Evolutionary conservation across 2,113 vertebrate genomes (phyloP).

Genomic region (Microtus oregoni): DNA sequence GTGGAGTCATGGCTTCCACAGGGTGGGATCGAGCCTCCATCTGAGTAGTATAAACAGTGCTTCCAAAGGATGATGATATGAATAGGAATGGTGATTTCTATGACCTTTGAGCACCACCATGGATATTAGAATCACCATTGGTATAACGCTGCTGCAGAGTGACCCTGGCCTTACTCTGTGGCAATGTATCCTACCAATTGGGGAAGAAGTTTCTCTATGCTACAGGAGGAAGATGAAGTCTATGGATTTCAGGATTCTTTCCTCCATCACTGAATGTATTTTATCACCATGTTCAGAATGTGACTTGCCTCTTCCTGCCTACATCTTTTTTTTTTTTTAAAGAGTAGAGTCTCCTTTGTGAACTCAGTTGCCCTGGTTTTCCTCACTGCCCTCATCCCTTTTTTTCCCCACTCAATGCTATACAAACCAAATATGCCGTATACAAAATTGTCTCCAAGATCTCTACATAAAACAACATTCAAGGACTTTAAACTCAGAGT

Average conservation of each 20-base stretch:
- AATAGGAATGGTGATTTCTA: neutral
- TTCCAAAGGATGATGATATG: neutral
- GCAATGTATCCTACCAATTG: neutral
- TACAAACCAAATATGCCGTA: slow-evolving; percentile 75
- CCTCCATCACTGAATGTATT: neutral
- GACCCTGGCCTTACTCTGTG: neutral
- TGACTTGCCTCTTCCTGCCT: neutral
- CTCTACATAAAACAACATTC: slow-evolving; percentile 81
- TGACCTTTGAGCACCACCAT: neutral
- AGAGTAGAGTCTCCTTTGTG: slow-evolving; percentile 59
- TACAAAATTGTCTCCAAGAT: slow-evolving; percentile 81
- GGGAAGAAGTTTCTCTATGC: neutral
- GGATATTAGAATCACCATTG: neutral
- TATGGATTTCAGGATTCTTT: neutral
- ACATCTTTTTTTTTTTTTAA: neutral
- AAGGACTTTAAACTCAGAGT: slow-evolving; percentile 82
- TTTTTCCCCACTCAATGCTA: slow-evolving; percentile 61
- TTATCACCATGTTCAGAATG: slow-evolving; percentile 57
- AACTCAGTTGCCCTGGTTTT: slow-evolving; percentile 58
- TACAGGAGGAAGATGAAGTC: neutral
- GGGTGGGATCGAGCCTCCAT: neutral
- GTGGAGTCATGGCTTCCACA: neutral
- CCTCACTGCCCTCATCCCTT: slow-evolving; percentile 55
- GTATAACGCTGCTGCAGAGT: neutral
- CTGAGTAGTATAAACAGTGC: neutral